A percentile compares a stretch with the other conserved stretches of the same genome.
These are phyloP conservation scores for Drosophila aldrichi DNA, from an alignment of 2,888 invertebrate species.

Conservation along the genomic window DNA sequence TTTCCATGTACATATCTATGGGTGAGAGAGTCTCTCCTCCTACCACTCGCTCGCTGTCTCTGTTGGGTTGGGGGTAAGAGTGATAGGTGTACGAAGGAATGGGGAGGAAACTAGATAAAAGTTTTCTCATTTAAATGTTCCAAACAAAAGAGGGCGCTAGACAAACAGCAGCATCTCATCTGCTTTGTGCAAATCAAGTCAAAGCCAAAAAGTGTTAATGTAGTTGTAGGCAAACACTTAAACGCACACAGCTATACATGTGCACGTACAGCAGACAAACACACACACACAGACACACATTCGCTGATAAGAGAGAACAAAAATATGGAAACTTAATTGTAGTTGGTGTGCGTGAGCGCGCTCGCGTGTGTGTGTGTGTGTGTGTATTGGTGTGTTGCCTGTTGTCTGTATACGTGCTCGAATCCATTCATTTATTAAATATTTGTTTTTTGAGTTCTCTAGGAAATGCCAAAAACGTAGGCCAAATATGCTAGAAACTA, in stretches of 20 bases:
- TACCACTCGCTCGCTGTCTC: background rate
- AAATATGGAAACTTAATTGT: slow-evolving; percentile 48
- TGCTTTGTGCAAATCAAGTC: slow-evolving; percentile 65
- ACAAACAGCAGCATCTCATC: slow-evolving; percentile 58
- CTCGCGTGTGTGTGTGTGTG: no score
- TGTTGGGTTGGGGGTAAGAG: slow-evolving; percentile 10
- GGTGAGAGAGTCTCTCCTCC: background rate
- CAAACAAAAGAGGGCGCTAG: slow-evolving; percentile 67
- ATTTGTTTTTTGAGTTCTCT: slow-evolving; percentile 13
- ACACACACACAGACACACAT: slow-evolving; percentile 14
- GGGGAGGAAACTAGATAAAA: slow-evolving; percentile 50
- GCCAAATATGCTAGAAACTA: slow-evolving; percentile 21
- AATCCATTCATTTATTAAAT: slow-evolving; percentile 50
- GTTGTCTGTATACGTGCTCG: slow-evolving; percentile 22
- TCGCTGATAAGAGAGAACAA: slow-evolving; percentile 29
- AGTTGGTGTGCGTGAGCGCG: slow-evolving; percentile 9
- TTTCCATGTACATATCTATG: slow-evolving; percentile 3
- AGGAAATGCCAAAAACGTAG: slow-evolving; percentile 41
- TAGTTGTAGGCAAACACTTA: slow-evolving; percentile 60
- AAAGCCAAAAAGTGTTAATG: slow-evolving; percentile 67
- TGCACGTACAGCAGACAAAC: slow-evolving; percentile 18
- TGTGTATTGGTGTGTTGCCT: slow-evolving; percentile 4
- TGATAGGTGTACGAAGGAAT: background rate
- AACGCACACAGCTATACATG: slow-evolving; percentile 22
- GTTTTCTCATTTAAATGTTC: slow-evolving; percentile 72